Base-by-base conservation (phyloP, 2,797 vertebrate species). In the Clarias fuscus region DNA sequence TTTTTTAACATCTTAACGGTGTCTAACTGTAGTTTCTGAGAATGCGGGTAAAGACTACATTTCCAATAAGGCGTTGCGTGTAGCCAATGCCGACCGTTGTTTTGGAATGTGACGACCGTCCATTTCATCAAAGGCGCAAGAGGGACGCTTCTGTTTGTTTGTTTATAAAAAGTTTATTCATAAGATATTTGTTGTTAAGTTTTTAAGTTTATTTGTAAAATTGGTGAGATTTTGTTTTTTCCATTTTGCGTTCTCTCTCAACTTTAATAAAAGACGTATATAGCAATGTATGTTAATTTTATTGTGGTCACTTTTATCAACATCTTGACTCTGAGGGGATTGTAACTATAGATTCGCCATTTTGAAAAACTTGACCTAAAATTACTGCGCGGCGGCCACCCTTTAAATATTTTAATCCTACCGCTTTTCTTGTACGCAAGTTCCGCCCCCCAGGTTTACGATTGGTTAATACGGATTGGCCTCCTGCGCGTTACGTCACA, bases 321-420 rank as follows among this genome's bases (percentile, higher is more conserved):
- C 10, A 62, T 43, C 11, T 37, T 7, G 3, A 48, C 4, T 7
- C 13, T 10, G 7, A 17, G 1, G 1, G 22, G 5, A 33, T 6
- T 59, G 5, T 17, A 84, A 40, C 7, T 67, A 56, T 65, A 75
- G 2, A 67, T 85, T 79, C 58, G 71, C 71, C 40, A 82, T 82
- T 40, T 77, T 70, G 48, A 15, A 40, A 65, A 24, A 65, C 20
- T 17, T 70, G 24, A 3, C 17, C 6, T 4, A 65, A 76, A 48
- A 62, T 70, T 53, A 10, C 37, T 59, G 27, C 30, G 53, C 18
- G 6, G 11, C 24, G 43, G 10, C 15, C 27, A 11, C 24, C 10
- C 61, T 18, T 4, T 18, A 24, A 56, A 56, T 56, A 5, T 48
- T 80, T 80, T 18, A 80, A 80, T 27, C 78, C 61, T 5, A 64